Evolutionary conservation across 2,113 vertebrate genomes (phyloP), one percentile per base, ranked within the genome.

Genomic region (Nibea albiflora): DNA sequence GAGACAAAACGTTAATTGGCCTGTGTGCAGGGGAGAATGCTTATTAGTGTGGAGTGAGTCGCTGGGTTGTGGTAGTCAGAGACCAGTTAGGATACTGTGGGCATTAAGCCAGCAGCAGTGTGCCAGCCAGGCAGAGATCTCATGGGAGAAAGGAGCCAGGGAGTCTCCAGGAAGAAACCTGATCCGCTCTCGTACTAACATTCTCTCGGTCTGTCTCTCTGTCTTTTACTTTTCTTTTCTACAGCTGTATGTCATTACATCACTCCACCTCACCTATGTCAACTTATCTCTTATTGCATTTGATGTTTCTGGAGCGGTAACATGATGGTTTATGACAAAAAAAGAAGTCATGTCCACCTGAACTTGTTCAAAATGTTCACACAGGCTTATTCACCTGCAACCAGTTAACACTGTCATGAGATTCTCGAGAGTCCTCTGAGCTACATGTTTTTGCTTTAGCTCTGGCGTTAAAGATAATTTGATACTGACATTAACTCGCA

Each of bases 101-200:
- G 84, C 84, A 61, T 50, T 52, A 28, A 81, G 88, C 83, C 85
- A 90, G 80, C 64, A 77, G 80, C 83, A 64, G 75, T 80, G 87
- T 88, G 86, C 85, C 91, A 92, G 71, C 84, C 79, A 57, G 70
- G 76, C 71, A 73, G 64, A 83, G 76, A 80, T 80, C 88, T 85
- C 74, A 68, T 71, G 87, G 81, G 88, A 80, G 86, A 88, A 74
- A 81, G 92, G 88, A 92, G 92, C 84, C 91, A 83, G 65, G 82
- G 76, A 91, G 91, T 91, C 93, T 93, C 92, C 66, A 82, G 85
- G 71, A 92, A 75, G 92, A 82, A 93, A 94, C 85, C 81, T 56
- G 87, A 94, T 90, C 88, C 24, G 17, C 58, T 79, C 64, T 76
- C 39, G 20, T 49, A 50, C 70, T 47, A 79, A 81, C 77, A 42